Base-by-base conservation (phyloP, 2,888 invertebrate species). In the Xanthostigma xanthostigma region DNA sequence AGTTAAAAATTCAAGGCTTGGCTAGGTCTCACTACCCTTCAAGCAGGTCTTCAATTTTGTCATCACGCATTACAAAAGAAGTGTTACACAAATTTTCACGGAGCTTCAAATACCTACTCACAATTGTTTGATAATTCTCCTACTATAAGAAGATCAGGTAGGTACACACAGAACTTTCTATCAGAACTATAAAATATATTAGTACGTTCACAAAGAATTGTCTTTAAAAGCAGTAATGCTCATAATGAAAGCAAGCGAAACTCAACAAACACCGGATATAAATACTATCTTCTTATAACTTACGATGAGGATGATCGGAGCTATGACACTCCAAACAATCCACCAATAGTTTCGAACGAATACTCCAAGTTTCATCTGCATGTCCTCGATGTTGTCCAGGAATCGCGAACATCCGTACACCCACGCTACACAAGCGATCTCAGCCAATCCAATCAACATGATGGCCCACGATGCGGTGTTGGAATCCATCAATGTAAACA, bases 381-480 rank as follows among this genome's bases (percentile, higher is more conserved):
- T 82, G 10, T 68, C 64, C 2, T 60, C 64, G 54, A 82, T 62
- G 57, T 81, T 76, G 4, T 64, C 63, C 51, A 81, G 66, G 9
- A 78, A 76, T 44, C 71, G 67, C 48, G 70, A 70, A 54, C 78
- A 75, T 17, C 84, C 84, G 58, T 84, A 84, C 38, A 76, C 71
- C 82, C 84, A 84, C 0, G 80, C 70, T 1, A 82, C 75, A 3
- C 78, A 70, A 4, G 70, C 66, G 34, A 79, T 78, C 73, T 84
- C 83, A 44, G 74, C 76, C 51, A 79, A 65, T 48, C 82, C 84
- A 58, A 85, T 78, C 49, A 84, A 67, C 44, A 84, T 66, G 49
- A 84, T 78, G 13, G 84, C 83, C 79, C 83, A 84, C 2, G 81
- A 81, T 9, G 84, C 84, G 0, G 82, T 82, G 63, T 84, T 83